phyloP scores from a whole-genome alignment of 1,140 invertebrate genomes.

The Drosophila erecta region DNA sequence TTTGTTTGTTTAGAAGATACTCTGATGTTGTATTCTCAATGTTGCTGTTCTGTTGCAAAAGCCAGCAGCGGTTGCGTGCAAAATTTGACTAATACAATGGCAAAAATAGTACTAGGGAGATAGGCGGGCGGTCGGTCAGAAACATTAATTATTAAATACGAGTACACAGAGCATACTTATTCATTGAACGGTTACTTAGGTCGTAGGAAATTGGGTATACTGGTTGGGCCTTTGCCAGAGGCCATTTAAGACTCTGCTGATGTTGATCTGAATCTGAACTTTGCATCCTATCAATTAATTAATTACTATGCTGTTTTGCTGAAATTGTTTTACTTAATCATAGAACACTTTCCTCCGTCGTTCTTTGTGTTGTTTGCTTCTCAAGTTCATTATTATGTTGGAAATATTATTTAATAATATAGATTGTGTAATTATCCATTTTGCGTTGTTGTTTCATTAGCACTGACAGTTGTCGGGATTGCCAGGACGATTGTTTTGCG shows the following conservation, averaged over 20 bases:
- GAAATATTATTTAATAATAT: constrained; percentile 74
- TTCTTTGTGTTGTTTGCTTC: constrained; percentile 53
- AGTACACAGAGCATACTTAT: constrained; percentile 59
- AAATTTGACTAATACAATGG: constrained; percentile 77
- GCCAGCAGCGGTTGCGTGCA: constrained; percentile 59
- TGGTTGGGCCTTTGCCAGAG: constrained; percentile 35
- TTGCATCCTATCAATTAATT: constrained; percentile 66
- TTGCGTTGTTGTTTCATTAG: constrained; percentile 85
- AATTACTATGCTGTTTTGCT: constrained; percentile 71
- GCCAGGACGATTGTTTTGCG: constrained; percentile 89
- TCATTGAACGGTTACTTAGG: constrained; percentile 50
- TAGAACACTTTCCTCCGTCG: constrained; percentile 57
- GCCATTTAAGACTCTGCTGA: constrained; percentile 44
- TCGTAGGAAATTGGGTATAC: constrained; percentile 22
- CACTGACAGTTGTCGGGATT: constrained; percentile 92
- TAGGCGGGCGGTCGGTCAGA: constrained; percentile 34
- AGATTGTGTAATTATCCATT: constrained; percentile 72
- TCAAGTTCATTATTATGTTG: constrained; percentile 59
- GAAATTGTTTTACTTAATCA: constrained; percentile 78
- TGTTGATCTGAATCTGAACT: constrained; percentile 61
- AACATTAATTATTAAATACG: constrained; percentile 57
- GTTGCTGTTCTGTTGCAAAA: constrained; percentile 38
- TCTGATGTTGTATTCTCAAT: constrained; percentile 48
- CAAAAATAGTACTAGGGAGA: constrained; percentile 73
- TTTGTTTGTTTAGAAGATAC: constrained; percentile 43